Percentiles rank a stretch among this genome's conserved stretches.
phyloP scores from a whole-genome alignment of 2,888 invertebrate species.

The Neuroscelio doddi region DNA sequence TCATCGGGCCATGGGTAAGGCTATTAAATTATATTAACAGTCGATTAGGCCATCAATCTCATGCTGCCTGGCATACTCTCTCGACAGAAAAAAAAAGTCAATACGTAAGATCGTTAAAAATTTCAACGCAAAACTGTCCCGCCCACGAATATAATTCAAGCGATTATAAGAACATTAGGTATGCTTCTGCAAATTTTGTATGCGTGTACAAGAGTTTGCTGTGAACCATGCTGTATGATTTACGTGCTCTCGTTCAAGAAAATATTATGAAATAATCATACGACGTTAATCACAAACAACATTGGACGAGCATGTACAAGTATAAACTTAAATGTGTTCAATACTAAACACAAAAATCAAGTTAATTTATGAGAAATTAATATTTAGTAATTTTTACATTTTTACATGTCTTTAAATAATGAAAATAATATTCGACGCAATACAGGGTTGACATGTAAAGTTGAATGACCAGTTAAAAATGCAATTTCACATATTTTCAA shows the following conservation, averaged over 20 bases:
- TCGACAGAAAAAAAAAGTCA: conserved; percentile 12
- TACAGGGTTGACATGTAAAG: too few relatives aligned
- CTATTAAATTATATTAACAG: conserved; percentile 30
- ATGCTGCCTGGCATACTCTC: conserved; percentile 6
- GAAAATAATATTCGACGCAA: too few relatives aligned
- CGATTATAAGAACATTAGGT: conserved; percentile 54
- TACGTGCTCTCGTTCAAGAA: conserved; percentile 14
- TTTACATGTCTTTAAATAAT: too few relatives aligned
- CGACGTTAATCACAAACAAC: conserved; percentile 6
- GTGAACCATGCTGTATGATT: conserved; percentile 11
- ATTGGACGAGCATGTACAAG: neutral
- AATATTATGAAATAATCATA: conserved; percentile 18
- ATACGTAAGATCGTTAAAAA: conserved; percentile 20
- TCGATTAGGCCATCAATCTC: conserved; percentile 30
- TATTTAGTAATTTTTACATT: too few relatives aligned
- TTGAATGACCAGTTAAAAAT: neutral
- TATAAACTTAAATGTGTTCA: neutral
- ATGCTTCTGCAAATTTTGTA: conserved; percentile 13
- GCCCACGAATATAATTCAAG: conserved; percentile 44
- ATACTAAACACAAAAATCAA: neutral
- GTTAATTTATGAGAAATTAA: too few relatives aligned
- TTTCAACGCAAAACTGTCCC: conserved; percentile 24
- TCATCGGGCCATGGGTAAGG: conserved; percentile 6
- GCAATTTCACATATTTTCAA: neutral
- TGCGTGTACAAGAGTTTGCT: conserved; percentile 7